These are phyloP conservation scores for Melanogrammus aeglefinus DNA, from an alignment of 2,797 vertebrate species.

Conservation along the genomic window DNA sequence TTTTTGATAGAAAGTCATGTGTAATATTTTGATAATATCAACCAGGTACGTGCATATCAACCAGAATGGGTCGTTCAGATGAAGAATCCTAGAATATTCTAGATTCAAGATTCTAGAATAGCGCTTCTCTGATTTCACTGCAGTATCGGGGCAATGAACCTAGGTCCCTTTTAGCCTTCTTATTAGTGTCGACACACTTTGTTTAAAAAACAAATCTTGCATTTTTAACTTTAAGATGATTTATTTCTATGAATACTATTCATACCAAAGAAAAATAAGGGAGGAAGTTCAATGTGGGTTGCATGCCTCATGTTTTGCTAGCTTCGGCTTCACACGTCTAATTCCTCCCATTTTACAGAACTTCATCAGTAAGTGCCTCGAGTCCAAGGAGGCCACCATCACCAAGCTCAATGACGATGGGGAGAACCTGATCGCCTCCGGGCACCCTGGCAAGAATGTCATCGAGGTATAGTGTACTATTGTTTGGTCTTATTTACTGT, in stretches of 20 bases:
- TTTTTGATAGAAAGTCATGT: no score
- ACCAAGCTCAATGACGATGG: slow-evolving; percentile 89
- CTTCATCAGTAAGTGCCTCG: slow-evolving; percentile 91
- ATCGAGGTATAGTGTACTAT: slow-evolving; percentile 76
- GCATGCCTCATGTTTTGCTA: background rate
- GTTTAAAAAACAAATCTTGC: no score
- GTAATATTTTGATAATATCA: no score
- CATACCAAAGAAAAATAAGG: no score
- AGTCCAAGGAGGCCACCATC: slow-evolving; percentile 86
- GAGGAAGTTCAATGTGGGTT: background rate
- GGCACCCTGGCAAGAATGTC: slow-evolving; percentile 87
- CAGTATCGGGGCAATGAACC: background rate
- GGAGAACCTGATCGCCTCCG: slow-evolving; percentile 76
- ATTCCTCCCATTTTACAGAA: slow-evolving; percentile 67
- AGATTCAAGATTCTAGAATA: no score
- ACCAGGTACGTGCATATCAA: no score
- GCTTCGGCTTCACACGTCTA: background rate
- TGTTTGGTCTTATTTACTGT: background rate
- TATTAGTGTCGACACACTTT: background rate
- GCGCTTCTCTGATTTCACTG: background rate
- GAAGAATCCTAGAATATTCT: no score
- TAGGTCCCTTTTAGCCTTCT: background rate
- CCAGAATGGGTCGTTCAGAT: no score
- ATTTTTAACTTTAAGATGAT: no score
- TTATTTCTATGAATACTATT: no score